Conservation (phyloP, 1,140 invertebrate species). For the Agraylea sexmaculata region DNA sequence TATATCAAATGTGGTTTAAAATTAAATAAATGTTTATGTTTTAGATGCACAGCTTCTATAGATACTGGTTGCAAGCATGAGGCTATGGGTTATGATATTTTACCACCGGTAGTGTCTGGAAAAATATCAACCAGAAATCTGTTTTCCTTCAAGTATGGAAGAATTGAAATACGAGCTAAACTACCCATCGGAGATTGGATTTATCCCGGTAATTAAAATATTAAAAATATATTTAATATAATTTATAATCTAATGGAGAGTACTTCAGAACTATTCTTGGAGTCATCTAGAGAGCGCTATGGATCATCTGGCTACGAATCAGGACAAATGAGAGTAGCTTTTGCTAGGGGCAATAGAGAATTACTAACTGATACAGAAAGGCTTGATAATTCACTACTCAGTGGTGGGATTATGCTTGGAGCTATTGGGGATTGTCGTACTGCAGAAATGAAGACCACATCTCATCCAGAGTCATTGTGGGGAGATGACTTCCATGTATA, state of each 20-base stretch:
- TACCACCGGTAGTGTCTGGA: constrained; percentile 54
- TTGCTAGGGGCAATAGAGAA: constrained; percentile 24
- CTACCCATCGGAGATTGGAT: constrained; percentile 61
- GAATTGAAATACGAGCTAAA: constrained; percentile 52
- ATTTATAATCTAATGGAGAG: constrained; percentile 7
- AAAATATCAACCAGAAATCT: constrained; percentile 43
- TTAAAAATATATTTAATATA: not conserved
- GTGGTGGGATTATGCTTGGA: no score
- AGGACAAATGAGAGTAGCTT: constrained; percentile 35
- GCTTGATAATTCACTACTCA: constrained; percentile 26
- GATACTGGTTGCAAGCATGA: constrained; percentile 38
- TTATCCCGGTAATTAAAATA: constrained; percentile 49
- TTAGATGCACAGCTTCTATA: constrained; percentile 45
- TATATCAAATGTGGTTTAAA: not conserved
- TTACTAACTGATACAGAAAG: constrained; percentile 18
- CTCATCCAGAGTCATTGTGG: no score
- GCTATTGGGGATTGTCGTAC: no score
- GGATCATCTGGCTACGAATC: constrained; percentile 36
- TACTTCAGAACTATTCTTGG: constrained; percentile 42
- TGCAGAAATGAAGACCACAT: no score
- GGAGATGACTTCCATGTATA: constrained; percentile 49
- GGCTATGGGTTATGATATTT: constrained; percentile 37
- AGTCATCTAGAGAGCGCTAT: constrained; percentile 39
- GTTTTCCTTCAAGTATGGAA: constrained; percentile 51
- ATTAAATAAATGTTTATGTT: constrained; percentile 3